Base-by-base conservation (phyloP, 2,888 invertebrate species). In the Aphrophora alni region DNA sequence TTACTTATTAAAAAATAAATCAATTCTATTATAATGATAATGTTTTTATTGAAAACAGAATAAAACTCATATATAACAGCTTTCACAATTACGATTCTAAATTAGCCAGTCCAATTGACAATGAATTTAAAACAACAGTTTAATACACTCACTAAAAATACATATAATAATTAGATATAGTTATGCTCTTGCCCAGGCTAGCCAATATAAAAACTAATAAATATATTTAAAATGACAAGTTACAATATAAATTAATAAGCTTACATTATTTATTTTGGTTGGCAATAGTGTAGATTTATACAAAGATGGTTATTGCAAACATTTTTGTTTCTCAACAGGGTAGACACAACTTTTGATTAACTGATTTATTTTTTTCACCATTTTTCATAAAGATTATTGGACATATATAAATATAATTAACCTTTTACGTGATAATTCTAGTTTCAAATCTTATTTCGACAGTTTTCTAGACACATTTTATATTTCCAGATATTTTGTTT, bases 111-210 rank as follows among this genome's bases (percentile, higher is more conserved):
- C 59, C 59, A 59, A 59, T 59, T 14, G 59, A 59, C 59, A 59
- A 59, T 14, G 21, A 59, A 59, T 59, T 59, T 59, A 59, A 59
- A 59, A 21, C 14, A 44, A 44, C 21, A 59, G n/a, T 59, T 44
- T 59, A 59, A 21, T 59, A 59, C 59, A 59, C 59, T 59, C 59
- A 59, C 59, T 59, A 59, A 59, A 59, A 59, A 14, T 59, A 59
- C 21, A 59, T 59, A 59, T 59, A 59, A 59, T 59, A 59, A 59
- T 59, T 59, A 21, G 21, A 59, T 59, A 59, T 21, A 59, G 21
- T 21, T 21, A 44, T 44, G 59, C 21, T 59, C 59, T 21, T 59
- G 21, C 59, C 59, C 59, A 59, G 21, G 59, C 59, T 59, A 59
- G 59, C 59, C 59, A 59, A 59, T 5, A 21, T 21, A 14, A 17